These are phyloP conservation scores for Rhizomys pruinosus DNA, from an alignment of 2,113 vertebrate genomes.

Conservation along the genomic window DNA sequence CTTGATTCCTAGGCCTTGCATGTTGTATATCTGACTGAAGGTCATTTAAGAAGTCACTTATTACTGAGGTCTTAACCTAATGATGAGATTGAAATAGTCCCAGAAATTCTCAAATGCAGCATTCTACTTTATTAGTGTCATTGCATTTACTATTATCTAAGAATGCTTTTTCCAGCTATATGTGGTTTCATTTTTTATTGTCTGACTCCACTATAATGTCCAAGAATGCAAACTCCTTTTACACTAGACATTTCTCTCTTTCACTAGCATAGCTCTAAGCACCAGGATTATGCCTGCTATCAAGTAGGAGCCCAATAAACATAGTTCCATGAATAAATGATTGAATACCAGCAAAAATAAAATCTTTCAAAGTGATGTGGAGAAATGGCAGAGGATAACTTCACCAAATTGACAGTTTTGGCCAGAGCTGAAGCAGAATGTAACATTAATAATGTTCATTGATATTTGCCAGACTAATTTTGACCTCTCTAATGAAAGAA, in stretches of 20 bases:
- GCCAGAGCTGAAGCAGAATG: constrained; percentile 49
- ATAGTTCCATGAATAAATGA: constrained; percentile 39
- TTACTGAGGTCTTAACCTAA: not conserved
- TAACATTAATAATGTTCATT: constrained; percentile 40
- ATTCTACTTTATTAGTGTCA: not conserved
- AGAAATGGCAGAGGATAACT: constrained; percentile 69
- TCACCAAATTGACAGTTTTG: constrained; percentile 66
- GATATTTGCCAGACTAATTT: constrained; percentile 62
- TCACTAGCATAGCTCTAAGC: not conserved
- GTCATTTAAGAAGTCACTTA: not conserved
- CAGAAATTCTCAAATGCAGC: not conserved
- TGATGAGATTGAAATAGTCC: not conserved
- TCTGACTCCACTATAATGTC: not conserved
- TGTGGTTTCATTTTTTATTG: not conserved
- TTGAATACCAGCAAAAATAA: constrained; percentile 44
- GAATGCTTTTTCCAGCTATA: not conserved
- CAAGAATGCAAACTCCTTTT: not conserved
- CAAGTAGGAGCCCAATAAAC: not conserved
- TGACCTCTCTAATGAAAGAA: constrained; percentile 54
- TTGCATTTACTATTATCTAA: not conserved
- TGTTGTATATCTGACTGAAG: not conserved
- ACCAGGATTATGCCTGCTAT: not conserved
- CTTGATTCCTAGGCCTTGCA: not conserved
- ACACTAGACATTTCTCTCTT: not conserved
- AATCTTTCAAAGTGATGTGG: constrained; percentile 50